Conservation (phyloP, 2,888 invertebrate species). For the Caenorhabditis angaria region DNA sequence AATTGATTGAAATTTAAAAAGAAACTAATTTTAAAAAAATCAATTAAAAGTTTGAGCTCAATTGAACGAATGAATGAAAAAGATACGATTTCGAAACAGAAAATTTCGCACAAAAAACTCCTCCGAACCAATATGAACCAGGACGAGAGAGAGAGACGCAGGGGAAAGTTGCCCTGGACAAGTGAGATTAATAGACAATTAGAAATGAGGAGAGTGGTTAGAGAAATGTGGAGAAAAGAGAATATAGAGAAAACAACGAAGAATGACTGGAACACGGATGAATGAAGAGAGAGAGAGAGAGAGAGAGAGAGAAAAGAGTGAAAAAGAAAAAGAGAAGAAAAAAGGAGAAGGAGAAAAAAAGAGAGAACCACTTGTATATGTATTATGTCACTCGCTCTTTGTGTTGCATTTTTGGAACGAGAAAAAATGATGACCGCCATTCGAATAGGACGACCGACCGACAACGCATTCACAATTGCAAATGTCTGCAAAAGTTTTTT, state of each 20-base stretch:
- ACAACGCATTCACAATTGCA: neutral
- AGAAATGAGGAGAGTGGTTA: neutral
- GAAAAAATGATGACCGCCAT: constrained; percentile 8
- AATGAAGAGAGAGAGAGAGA: constrained; percentile 5
- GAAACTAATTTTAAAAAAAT: no score
- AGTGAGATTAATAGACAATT: neutral
- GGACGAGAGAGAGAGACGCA: neutral
- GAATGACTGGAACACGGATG: constrained; percentile 3
- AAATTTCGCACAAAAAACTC: constrained; percentile 26
- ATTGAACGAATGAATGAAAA: constrained; percentile 9
- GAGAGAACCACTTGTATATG: constrained; percentile 20
- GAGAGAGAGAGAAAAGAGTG: constrained; percentile 3
- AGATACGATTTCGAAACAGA: constrained; percentile 32
- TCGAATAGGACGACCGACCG: neutral
- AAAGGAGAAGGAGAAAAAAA: constrained; percentile 10
- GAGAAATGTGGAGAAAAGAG: neutral
- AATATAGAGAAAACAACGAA: neutral
- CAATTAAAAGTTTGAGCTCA: constrained; percentile 5
- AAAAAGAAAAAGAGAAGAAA: constrained; percentile 2
- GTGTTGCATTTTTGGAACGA: constrained; percentile 22
- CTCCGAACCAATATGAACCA: constrained; percentile 28
- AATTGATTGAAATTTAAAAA: no score
- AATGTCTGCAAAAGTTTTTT: no score
- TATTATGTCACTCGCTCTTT: constrained; percentile 23
- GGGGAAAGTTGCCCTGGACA: constrained; percentile 4